phyloP scores from a whole-genome alignment of 2,888 invertebrate genomes.

The Drosophila falleni region DNA sequence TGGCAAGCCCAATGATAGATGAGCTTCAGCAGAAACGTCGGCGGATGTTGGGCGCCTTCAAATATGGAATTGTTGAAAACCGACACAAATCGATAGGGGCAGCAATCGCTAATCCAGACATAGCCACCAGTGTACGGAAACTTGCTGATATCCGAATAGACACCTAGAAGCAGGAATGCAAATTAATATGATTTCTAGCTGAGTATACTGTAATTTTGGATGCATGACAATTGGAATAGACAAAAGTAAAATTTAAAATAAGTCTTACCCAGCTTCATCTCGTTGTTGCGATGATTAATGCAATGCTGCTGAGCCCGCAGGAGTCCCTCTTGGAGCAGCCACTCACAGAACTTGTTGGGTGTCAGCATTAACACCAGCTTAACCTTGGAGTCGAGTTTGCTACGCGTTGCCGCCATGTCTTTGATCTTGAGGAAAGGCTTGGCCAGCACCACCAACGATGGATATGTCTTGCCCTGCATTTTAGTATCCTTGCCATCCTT shows the following conservation, averaged over 20 bases:
- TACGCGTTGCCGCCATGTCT: conserved; percentile 88
- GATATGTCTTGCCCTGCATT: conserved; percentile 92
- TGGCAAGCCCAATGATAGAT: conserved; percentile 97
- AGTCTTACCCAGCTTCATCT: conserved; percentile 89
- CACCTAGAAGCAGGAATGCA: conserved; percentile 86
- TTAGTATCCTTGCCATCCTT: conserved; percentile 93
- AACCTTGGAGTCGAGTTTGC: conserved; percentile 91
- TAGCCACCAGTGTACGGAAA: conserved; percentile 96
- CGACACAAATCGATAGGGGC: conserved; percentile 93
- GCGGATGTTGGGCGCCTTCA: conserved; percentile 93
- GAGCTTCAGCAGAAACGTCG: conserved; percentile 92
- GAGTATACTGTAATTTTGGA: too few species aligned
- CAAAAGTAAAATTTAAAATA: neutral
- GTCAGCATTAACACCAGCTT: conserved; percentile 93
- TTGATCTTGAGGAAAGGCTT: conserved; percentile 91
- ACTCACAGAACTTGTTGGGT: conserved; percentile 94
- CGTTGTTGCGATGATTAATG: conserved; percentile 88
- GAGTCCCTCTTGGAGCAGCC: conserved; percentile 94
- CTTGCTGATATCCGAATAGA: conserved; percentile 94
- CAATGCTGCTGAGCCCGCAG: conserved; percentile 93
- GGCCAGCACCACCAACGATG: conserved; percentile 93
- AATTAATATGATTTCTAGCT: neutral
- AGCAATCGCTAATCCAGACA: conserved; percentile 96
- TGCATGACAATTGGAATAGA: neutral
- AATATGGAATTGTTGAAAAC: conserved; percentile 95